Percentiles rank a stretch among this genome's conserved stretches.
Conservation (phyloP, 2,797 vertebrate genomes). For the Oreochromis mossambicus region DNA sequence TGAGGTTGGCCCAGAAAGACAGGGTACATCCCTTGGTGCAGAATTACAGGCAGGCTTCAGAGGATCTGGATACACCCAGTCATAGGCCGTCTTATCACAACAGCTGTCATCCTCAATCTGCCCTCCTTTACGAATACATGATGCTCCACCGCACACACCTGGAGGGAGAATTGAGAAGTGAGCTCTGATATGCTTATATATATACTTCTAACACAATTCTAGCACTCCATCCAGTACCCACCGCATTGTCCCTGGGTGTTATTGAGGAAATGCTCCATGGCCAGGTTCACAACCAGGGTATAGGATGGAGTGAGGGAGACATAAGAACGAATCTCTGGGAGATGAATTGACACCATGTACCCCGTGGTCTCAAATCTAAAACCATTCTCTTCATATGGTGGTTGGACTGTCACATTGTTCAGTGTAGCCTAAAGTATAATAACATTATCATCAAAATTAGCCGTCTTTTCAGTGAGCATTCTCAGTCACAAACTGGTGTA, state of each 20-base stretch:
- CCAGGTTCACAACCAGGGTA: constrained; percentile 59
- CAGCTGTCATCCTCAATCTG: constrained; percentile 58
- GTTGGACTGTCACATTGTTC: constrained; percentile 45
- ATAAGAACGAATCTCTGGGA: constrained; percentile 64
- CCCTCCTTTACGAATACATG: constrained; percentile 67
- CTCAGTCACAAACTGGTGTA: rapidly evolving
- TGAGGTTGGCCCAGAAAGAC: rapidly evolving
- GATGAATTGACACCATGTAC: constrained; percentile 40
- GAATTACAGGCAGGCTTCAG: constrained; percentile 58
- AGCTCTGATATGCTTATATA: neutral
- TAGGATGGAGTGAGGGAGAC: constrained; percentile 50
- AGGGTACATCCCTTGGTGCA: constrained; percentile 27
- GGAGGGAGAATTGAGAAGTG: neutral
- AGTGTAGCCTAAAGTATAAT: constrained; percentile 54
- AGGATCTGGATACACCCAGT: constrained; percentile 64
- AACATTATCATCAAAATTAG: neutral
- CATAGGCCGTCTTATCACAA: constrained; percentile 67
- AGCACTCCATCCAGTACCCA: neutral
- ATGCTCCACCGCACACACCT: constrained; percentile 70
- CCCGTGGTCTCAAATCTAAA: constrained; percentile 62
- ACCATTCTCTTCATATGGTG: constrained; percentile 58
- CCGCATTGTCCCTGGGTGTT: constrained; percentile 78
- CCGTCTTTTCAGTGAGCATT: neutral
- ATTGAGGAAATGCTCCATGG: constrained; percentile 65
- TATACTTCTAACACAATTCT: neutral